Percentiles rank a stretch among this genome's conserved stretches.
These are phyloP conservation scores for Brachyopa scutellaris DNA, from an alignment of 2,888 invertebrate genomes.

Conservation along the genomic window DNA sequence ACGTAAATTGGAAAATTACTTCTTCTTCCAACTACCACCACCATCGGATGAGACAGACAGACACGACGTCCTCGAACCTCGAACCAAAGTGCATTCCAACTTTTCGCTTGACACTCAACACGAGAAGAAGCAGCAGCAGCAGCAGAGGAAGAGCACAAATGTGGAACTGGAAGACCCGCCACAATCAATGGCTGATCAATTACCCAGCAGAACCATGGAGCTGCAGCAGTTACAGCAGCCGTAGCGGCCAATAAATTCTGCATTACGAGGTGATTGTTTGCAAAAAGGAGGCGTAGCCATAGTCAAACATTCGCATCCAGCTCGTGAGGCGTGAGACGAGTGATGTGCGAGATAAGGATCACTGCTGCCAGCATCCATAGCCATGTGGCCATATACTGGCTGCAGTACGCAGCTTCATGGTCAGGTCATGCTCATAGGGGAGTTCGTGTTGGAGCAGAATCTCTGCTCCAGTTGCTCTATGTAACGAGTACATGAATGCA, in stretches of 20 bases:
- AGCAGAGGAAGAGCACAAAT: slow-evolving; percentile 12
- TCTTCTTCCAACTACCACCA: slow-evolving; percentile 36
- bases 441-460: slow-evolving; percentile 38
- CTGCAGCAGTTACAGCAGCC: slow-evolving; percentile 69
- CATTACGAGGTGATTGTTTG: slow-evolving; percentile 75
- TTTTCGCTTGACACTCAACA: slow-evolving; percentile 44
- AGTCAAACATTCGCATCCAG: slow-evolving; percentile 70
- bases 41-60: neutral
- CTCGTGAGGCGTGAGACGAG: slow-evolving; percentile 55
- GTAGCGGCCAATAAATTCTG: slow-evolving; percentile 75
- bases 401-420: slow-evolving; percentile 62
- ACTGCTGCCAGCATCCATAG: slow-evolving; percentile 49
- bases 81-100: slow-evolving; percentile 52
- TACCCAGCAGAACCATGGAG: slow-evolving; percentile 64
- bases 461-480: slow-evolving; percentile 53
- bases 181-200: slow-evolving; percentile 74
- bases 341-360: slow-evolving; percentile 71
- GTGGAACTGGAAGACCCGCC: slow-evolving; percentile 40
- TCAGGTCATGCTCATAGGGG: slow-evolving; percentile 65
- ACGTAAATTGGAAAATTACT: slow-evolving; percentile 70
- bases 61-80: no score
- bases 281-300: slow-evolving; percentile 74
- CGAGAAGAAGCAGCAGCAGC: slow-evolving; percentile 3
- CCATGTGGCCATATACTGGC: slow-evolving; percentile 24
- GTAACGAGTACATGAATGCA: neutral